Conservation (phyloP, 1,140 invertebrate species). For the Drosophila equinoxialis region DNA sequence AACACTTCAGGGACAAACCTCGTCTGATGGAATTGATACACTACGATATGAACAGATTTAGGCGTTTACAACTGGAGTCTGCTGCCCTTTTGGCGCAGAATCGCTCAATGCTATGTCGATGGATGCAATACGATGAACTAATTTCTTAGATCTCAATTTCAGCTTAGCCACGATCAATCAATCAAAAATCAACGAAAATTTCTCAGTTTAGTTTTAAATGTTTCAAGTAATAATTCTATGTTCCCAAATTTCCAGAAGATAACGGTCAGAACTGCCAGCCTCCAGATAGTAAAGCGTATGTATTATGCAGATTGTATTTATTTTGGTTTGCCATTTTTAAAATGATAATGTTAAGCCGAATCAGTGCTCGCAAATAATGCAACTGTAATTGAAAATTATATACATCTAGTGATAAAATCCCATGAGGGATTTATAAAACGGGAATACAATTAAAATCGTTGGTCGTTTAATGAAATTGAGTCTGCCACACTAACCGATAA, state of each 20-base stretch:
- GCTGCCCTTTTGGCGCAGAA: constrained; percentile 55
- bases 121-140: constrained; percentile 49
- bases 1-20: not conserved
- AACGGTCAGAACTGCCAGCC: not conserved
- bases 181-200: constrained; percentile 16
- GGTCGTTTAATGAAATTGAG: too few relatives aligned
- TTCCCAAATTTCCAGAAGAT: not conserved
- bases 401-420: not conserved
- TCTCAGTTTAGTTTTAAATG: constrained; percentile 28
- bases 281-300: constrained; percentile 6
- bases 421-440: not conserved
- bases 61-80: constrained; percentile 45
- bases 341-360: not conserved
- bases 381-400: not conserved
- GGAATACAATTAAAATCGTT: too few relatives aligned
- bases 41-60: constrained; percentile 46
- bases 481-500: too few relatives aligned
- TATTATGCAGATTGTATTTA: not conserved
- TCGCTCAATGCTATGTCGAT: constrained; percentile 49
- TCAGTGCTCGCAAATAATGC: too few relatives aligned
- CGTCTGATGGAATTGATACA: constrained; percentile 28
- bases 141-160: constrained; percentile 30
- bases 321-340: constrained; percentile 2
- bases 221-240: constrained; percentile 21
- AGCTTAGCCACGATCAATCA: too few relatives aligned